phyloP scores from a whole-genome alignment of 2,113 vertebrate species.

The Sporophila hypoxantha region DNA sequence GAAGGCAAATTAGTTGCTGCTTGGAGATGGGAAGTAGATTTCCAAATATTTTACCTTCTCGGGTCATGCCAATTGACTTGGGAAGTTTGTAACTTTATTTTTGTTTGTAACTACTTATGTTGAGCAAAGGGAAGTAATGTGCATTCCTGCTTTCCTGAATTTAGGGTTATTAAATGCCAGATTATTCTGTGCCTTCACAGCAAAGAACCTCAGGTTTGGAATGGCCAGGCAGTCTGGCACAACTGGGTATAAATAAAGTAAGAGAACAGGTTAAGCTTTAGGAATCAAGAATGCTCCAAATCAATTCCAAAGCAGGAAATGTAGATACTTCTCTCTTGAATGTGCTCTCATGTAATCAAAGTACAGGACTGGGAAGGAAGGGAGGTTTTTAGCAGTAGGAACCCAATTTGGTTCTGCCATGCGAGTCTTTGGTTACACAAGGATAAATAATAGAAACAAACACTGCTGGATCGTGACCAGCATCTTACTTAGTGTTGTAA shows the following conservation, averaged over 20 bases:
- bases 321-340: not conserved
- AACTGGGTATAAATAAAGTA: not conserved
- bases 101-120: not conserved
- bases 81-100: not conserved
- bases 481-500: not conserved
- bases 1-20: not conserved
- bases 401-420: not conserved
- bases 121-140: not conserved
- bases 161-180: not conserved
- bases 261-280: not conserved
- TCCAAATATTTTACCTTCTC: not conserved
- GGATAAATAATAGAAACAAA: not conserved
- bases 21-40: not conserved
- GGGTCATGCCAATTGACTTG: not conserved
- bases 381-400: not conserved
- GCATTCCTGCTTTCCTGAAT: not conserved
- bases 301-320: not conserved
- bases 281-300: not conserved
- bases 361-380: not conserved
- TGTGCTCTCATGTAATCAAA: not conserved
- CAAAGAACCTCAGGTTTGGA: not conserved
- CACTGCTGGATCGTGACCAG: not conserved
- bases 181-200: not conserved
- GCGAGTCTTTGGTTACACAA: not conserved
- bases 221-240: not conserved